A percentile compares a stretch with the other conserved stretches of the same genome.
Evolutionary conservation across 2,113 vertebrate genomes (phyloP).

Genomic region (Scalopus aquaticus): DNA sequence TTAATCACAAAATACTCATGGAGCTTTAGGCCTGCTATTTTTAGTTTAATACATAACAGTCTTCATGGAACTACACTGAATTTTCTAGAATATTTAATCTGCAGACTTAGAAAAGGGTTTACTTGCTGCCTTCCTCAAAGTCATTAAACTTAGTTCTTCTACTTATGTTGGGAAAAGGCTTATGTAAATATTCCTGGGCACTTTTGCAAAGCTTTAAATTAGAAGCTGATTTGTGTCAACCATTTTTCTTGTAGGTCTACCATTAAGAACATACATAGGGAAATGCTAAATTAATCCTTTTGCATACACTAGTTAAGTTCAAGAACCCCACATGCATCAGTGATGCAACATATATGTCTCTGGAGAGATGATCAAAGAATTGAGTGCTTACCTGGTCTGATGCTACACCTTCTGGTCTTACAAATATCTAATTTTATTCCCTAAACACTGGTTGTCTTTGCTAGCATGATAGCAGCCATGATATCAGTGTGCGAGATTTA

Average conservation of each 20-base stretch:
- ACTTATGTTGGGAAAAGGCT: constrained; percentile 47
- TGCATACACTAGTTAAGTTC: constrained; percentile 8
- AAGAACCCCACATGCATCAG: background rate
- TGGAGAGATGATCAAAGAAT: constrained; percentile 2
- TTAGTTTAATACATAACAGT: constrained; percentile 43
- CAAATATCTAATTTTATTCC: background rate
- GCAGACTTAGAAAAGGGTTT: constrained; percentile 34
- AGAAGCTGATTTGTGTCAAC: constrained; percentile 54
- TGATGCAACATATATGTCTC: background rate
- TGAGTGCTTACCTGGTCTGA: background rate
- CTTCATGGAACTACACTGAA: background rate
- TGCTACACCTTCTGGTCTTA: background rate
- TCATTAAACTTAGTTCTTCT: constrained; percentile 38
- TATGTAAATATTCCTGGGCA: constrained; percentile 53
- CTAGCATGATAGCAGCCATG: background rate
- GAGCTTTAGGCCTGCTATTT: background rate
- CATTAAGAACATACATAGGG: background rate
- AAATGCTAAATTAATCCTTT: constrained; percentile 44
- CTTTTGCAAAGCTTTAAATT: constrained; percentile 45
- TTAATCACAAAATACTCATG: constrained; percentile 23
- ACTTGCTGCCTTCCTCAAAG: constrained; percentile 35
- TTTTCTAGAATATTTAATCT: constrained; percentile 49
- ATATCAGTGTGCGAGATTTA: background rate
- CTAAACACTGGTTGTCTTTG: background rate
- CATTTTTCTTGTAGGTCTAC: constrained; percentile 45